A percentile compares a stretch with the other conserved stretches of the same genome.
Evolutionary conservation across 1,140 invertebrate genomes (phyloP).

Genomic region (Megalopta genalis): DNA sequence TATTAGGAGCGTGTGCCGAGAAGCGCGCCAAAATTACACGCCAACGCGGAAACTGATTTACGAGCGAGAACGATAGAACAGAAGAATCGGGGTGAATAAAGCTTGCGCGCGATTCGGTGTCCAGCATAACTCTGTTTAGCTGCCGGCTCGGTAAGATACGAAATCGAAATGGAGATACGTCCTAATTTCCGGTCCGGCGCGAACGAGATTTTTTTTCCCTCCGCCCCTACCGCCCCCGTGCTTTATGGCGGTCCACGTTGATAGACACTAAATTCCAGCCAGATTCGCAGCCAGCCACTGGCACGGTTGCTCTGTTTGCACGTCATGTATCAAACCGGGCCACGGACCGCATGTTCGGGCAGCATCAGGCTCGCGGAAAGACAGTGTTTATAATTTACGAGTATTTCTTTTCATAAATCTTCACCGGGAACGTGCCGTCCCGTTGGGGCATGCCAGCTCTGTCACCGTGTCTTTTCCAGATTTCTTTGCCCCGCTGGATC

Average conservation of each 20-base stretch:
- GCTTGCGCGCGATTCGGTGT: conserved; percentile 11
- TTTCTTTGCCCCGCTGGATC: conserved; percentile 8
- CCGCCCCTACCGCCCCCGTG: not conserved
- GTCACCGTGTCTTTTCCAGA: conserved; percentile 48
- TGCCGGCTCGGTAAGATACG: conserved; percentile 42
- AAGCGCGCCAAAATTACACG: not conserved
- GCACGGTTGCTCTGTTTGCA: conserved; percentile 14
- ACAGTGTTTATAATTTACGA: conserved; percentile 67
- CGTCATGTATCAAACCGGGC: conserved; percentile 54
- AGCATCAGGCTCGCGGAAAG: conserved; percentile 16
- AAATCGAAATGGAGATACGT: conserved; percentile 48
- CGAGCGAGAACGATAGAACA: not conserved
- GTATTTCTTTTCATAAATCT: conserved; percentile 72
- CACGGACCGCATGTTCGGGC: conserved; percentile 18
- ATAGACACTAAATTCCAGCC: conserved; percentile 66
- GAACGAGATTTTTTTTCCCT: conserved; percentile 56
- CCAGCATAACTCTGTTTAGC: conserved; percentile 43
- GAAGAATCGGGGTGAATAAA: not conserved
- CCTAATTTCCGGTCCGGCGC: conserved; percentile 62
- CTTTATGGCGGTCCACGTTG: conserved; percentile 53
- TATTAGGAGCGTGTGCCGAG: too few relatives aligned
- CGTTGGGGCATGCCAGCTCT: conserved; percentile 44
- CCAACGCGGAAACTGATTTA: conserved; percentile 21
- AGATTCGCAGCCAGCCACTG: conserved; percentile 11
- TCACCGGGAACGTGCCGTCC: conserved; percentile 44